A percentile compares a stretch with the other conserved stretches of the same genome.
Evolutionary conservation across 2,797 vertebrate species (phyloP).

Genomic region (Neosalanx taihuensis): DNA sequence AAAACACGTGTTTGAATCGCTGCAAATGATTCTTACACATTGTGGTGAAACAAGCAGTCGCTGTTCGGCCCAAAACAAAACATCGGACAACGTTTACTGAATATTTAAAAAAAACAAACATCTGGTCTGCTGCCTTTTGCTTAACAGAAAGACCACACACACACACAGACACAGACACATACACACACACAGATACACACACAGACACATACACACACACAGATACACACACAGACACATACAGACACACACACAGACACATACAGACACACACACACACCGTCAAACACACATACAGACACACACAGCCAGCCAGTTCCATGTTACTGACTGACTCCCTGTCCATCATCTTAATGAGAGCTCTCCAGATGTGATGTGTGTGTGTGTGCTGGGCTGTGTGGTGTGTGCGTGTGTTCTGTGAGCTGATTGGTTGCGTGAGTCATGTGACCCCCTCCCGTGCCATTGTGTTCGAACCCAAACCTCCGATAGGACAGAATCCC

Average conservation of each 20-base stretch:
- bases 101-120: neutral
- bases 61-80: no score
- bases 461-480: no score
- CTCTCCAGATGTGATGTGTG: neutral
- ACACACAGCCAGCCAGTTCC: neutral
- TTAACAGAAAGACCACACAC: neutral
- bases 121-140: neutral
- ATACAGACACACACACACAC: neutral
- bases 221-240: neutral
- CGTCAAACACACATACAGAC: neutral
- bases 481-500: no score
- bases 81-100: no score
- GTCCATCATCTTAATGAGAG: constrained; percentile 6
- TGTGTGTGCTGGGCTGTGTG: neutral
- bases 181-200: neutral
- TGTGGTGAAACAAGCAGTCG: no score
- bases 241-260: neutral
- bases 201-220: neutral
- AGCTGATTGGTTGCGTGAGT: no score
- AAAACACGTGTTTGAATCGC: no score
- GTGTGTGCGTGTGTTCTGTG: neutral
- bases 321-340: neutral
- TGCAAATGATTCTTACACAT: neutral
- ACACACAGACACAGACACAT: no score
- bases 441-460: no score